Evolutionary conservation across 2,797 vertebrate species (phyloP), one percentile per base, ranked within the genome.

Genomic region (Pangasius sanitwongsei): DNA sequence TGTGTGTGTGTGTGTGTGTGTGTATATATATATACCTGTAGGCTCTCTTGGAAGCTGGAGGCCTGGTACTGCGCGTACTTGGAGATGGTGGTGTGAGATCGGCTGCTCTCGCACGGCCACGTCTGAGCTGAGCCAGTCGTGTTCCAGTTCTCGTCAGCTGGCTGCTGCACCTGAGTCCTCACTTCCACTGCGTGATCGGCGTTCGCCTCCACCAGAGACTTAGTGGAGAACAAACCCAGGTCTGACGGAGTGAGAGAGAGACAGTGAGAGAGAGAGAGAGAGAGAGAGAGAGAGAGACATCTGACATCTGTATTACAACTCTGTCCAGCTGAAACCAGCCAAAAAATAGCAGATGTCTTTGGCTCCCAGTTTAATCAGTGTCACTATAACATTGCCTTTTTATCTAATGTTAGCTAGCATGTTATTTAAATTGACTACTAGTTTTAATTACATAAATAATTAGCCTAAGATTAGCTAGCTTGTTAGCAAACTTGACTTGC

Each of bases 41-140:
- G 94, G 34, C 97, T 98, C 93, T 98, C 97, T 91, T 98, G 98
- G 94, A 98, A 98, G 92, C 97, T 98, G 3, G 97, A 98, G 2
- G 98, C 98, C 93, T 98, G 98, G 94, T 98, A 98, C 95, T 98
- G 98, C 0, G 98, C 98, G 0, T 96, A 96, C 91, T 96, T 97
- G 91, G 96, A 96, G 12, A 97, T 97, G 91, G 96, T 97, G 92
- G 96, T 97, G 89, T 97, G 96, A 3, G 97, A 96, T 12, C 96
- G 95, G 89, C 96, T 97, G 92, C 96, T 97, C 91, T 96, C 96
- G 0, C 96, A 97, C 8, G 96, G 97, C 96, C 97, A 97, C n/a
- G 96, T 95, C 91, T 97, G 96, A 0, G 93, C 91, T 0, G 95
- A 96, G 48, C 96, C 95, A 0, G 93, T 93, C 41, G 94, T 89